Base-by-base conservation (phyloP, 1,140 invertebrate genomes). In the Lineus longissimus region DNA sequence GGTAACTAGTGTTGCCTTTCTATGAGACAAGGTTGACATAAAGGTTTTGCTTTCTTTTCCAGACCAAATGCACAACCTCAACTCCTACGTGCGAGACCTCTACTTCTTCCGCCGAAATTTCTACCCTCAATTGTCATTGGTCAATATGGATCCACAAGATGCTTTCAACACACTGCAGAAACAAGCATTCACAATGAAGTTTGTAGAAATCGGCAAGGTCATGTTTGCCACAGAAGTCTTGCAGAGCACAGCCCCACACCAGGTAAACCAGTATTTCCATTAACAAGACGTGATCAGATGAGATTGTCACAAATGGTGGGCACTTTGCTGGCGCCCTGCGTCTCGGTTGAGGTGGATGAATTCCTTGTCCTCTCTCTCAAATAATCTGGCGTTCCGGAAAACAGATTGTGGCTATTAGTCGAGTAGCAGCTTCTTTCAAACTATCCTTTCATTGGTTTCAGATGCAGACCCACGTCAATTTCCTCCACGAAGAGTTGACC, bases 41-140 rank as follows among this genome's bases (percentile, higher is more conserved):
- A n/a, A n/a, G n/a, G n/a, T 15, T 36, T 15, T 36, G 6, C 4
- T 36, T 7, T 40, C 27, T 43, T 55, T 74, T 76, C 64, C 81
- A 95, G 93, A 91, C 84, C 92, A 95, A 86, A 95, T 96, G 68
- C 91, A 95, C 71, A 97, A 96, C 82, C 88, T 93, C 0, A 90
- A 91, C 63, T 90, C 91, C 23, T 98, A 95, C 79, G 95, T 98
- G 0, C 84, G 97, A 55, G 97, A 99, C 76, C 94, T 95, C 79
- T 99, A 99, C 80, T 99, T 98, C 81, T 99, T 99, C 82, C 97
- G 98, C 77, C 86, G 97, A 23, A 96, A 95, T 0, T 95, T 97
- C 77, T 98, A 98, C 81, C 96, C 97, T 0, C 95, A 99, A 81
- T 83, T 99, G 31, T 91, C 92, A 67, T 82, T 99, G n/a, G 89